These are phyloP conservation scores for Entosphenus tridentatus DNA, from an alignment of 2,113 vertebrate species.

Conservation along the genomic window DNA sequence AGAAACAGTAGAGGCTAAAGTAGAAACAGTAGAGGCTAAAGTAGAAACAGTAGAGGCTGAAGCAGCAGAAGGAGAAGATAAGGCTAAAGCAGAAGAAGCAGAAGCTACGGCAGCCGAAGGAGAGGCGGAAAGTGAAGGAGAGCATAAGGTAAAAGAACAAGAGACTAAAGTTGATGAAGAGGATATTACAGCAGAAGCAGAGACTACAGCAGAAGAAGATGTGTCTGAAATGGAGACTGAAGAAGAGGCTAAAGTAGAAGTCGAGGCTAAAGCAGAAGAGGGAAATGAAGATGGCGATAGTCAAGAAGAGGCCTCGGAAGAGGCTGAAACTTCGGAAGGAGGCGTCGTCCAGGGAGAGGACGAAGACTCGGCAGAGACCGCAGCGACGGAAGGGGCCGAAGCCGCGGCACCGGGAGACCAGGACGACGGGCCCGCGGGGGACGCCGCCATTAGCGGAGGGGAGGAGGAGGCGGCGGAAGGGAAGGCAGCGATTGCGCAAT, in stretches of 20 bases:
- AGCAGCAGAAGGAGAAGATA: constrained; percentile 14
- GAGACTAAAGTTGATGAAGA: constrained; percentile 7
- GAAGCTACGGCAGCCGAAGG: constrained; percentile 8
- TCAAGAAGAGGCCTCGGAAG: constrained; percentile 4
- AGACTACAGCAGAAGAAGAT: constrained; percentile 16
- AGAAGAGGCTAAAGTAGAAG: constrained; percentile 13
- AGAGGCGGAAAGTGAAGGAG: constrained; percentile 12
- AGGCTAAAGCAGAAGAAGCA: constrained; percentile 16
- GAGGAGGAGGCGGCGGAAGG: too few relatives aligned
- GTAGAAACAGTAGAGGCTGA: constrained; percentile 16
- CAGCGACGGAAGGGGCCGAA: too few relatives aligned
- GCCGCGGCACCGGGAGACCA: too few relatives aligned
- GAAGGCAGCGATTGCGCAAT: too few relatives aligned
- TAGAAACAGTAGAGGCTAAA: constrained; percentile 11
- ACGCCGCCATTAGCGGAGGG: too few relatives aligned
- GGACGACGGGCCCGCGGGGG: too few relatives aligned
- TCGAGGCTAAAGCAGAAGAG: constrained; percentile 5
- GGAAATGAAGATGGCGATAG: not conserved
- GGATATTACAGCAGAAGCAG: constrained; percentile 19
- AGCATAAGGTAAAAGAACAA: not conserved
- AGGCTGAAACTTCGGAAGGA: too few relatives aligned
- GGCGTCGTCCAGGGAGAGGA: too few relatives aligned
- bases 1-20: constrained; percentile 13
- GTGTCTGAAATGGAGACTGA: constrained; percentile 18
- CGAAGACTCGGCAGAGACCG: too few relatives aligned